Conservation (phyloP, 2,113 vertebrate genomes). For the Phylloscopus whistleri region DNA sequence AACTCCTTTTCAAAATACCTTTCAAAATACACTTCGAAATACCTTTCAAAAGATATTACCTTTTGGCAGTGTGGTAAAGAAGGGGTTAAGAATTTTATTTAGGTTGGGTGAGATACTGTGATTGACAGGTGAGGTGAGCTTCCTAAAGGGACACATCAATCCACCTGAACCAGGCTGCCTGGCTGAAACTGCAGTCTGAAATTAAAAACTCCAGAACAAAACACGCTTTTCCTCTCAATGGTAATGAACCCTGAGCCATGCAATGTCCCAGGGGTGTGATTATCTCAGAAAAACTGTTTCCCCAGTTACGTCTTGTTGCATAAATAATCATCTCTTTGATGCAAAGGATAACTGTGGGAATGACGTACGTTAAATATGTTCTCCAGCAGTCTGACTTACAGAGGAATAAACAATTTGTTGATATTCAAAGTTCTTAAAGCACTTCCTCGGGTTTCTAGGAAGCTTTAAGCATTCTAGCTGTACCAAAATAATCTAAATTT, state of each 20-base stretch:
- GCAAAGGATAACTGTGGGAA: constrained; percentile 42
- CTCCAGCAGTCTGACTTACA: constrained; percentile 50
- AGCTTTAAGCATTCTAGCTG: not conserved
- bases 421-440: constrained; percentile 1
- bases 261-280: constrained; percentile 61
- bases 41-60: not conserved
- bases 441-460: constrained; percentile 23
- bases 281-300: constrained; percentile 58
- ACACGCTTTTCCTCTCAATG: constrained; percentile 18
- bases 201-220: constrained; percentile 50
- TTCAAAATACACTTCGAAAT: too few species aligned
- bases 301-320: constrained; percentile 52
- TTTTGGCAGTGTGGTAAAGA: not conserved
- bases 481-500: not conserved
- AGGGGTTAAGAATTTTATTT: constrained; percentile 17
- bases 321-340: constrained; percentile 70
- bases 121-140: not conserved
- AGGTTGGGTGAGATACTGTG: not conserved
- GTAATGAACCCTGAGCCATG: constrained; percentile 53
- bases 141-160: constrained; percentile 17
- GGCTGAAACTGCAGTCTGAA: constrained; percentile 13
- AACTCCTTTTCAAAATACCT: not conserved
- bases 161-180: not conserved
- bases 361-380: constrained; percentile 59
- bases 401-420: constrained; percentile 57